Evolutionary conservation across 2,888 invertebrate species (phyloP), one percentile per base, ranked within the genome.

Genomic region (Drosophila sordidula): DNA sequence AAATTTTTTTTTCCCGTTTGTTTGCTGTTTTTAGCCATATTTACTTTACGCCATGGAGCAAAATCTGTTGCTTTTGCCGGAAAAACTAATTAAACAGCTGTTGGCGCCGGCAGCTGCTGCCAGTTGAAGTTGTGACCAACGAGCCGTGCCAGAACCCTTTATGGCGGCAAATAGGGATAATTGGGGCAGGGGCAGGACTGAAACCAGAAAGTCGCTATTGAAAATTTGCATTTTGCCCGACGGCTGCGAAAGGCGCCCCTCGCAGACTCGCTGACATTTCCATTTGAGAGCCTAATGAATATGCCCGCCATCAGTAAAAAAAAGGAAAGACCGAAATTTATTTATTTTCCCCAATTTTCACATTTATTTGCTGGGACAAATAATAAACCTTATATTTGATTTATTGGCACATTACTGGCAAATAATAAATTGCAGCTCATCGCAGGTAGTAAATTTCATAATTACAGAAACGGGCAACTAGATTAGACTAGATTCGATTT

Each of bases 1-100:
- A 38, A 76, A 70, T 46, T 62, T 67, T 71, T 52, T 18, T 18
- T 18, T n/a, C n/a, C n/a, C n/a, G n/a, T n/a, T 18, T 18, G 18
- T 18, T 18, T 18, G 18, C 18, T 18, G 18, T 18, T 18, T 18
- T 18, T 18, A 18, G 18, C 18, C 18, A 18, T 18, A 18, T 18
- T 18, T 18, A 18, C 18, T 56, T 57, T 51, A 46, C 39, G 47
- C 57, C 55, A 46, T 34, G 12, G 32, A 49, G 57, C 45, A 58
- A 77, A 80, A 65, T 77, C 84, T 81, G 78, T 69, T 75, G 69
- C 67, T 52, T 29, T 49, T 38, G 54, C 57, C 70, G 75, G 61
- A 67, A 81, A 85, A 81, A 85, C 82, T 78, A 85, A 81, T 82
- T 78, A 80, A 78, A 75, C 70, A 67, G 46, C 75, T 58, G 54